Base-by-base conservation (phyloP, 2,113 vertebrate genomes). In the Eublepharis macularius region DNA sequence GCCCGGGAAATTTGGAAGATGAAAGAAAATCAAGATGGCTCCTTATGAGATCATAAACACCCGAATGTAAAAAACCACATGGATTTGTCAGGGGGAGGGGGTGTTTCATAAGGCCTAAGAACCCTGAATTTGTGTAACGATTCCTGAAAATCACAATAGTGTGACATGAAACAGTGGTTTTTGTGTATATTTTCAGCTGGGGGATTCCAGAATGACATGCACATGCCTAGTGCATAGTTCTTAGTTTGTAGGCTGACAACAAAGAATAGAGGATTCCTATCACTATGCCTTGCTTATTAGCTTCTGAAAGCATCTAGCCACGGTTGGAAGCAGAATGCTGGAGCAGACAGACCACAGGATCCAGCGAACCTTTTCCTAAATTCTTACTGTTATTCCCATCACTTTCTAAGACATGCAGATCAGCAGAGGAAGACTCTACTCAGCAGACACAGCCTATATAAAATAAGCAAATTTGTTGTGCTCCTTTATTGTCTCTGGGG, bases 321-420 rank as follows among this genome's bases (percentile, higher is more conserved):
- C 7, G 32, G 47, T 13, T 72, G 4, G 24, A 81, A 81, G 14
- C 45, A 51, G 16, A 81, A 26, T 69, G 49, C 13, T 49, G 65
- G 16, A 69, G 34, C 12, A 36, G 49, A 54, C 19, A 43, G 8
- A 2, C 1, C 14, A 41, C 49, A 19, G 47, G 54, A 60, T 60
- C 10, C 34, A 54, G 29, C 43, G 17, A 29, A 47, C 10, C 74
- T 49, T 5, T 76, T 49, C 74, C 51, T n/a, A 76, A 19, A 6
- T 45, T 36, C 21, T 49, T 34, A 17, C 19, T 54, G 57, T 76
- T 80, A 68, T 73, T 83, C 77, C 83, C 82, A 76, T 72, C 90
- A 89, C 32, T 74, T 80, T 91, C 60, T 83, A 79, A 89, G 66
- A 93, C 91, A 83, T 76, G 69, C 85, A 91, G 79, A n/a, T 70